Evolutionary conservation across 1,140 invertebrate genomes (phyloP), one percentile per base, ranked within the genome.

Genomic region (Trachymyrmex septentrionalis): DNA sequence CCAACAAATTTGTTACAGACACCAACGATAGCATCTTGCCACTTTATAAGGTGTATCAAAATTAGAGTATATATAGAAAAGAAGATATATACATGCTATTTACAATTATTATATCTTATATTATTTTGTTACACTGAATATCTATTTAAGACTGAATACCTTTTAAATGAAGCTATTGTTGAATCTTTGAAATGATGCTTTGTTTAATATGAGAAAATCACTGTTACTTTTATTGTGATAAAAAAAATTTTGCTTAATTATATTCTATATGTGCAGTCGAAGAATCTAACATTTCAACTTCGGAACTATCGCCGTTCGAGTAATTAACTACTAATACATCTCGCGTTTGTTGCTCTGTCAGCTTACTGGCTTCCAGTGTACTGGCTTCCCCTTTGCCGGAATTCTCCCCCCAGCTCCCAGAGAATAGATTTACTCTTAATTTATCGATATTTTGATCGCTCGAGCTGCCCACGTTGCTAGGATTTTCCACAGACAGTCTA

Each of bases 241-340:
- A 53, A 76, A 80, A 71, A 55, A 50, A 59, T 86, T 55, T 10
- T 66, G 16, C 19, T 82, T 88, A 90, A 91, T 93, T 89, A 91
- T 95, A 93, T 85, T 95, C 94, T 89, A 95, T 94, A 66, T 94
- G 94, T 3, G 94, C 93, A 3, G 93, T 95, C 0, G 95, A 95
- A 2, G 95, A 95, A 91, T 96, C 95, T 55, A 95, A 86, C 95
- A 96, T 96, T 92, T 96, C 95, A 6, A 96, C 94, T 93, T 96
- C 95, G 19, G 95, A 95, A 63, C 93, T 95, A 50, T 95, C 94
- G 50, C 92, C 93, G 3, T 92, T 92, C 9, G 95, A 95, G 85
- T 94, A 95, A 92, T 93, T 94, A 19, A 94, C 93, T 12, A 92
- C 88, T 0, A 67, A 14, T 5, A 93, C 90, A 2, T 94, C 92